phyloP scores from a whole-genome alignment of 2,113 vertebrate species.

The Theristicus caerulescens region DNA sequence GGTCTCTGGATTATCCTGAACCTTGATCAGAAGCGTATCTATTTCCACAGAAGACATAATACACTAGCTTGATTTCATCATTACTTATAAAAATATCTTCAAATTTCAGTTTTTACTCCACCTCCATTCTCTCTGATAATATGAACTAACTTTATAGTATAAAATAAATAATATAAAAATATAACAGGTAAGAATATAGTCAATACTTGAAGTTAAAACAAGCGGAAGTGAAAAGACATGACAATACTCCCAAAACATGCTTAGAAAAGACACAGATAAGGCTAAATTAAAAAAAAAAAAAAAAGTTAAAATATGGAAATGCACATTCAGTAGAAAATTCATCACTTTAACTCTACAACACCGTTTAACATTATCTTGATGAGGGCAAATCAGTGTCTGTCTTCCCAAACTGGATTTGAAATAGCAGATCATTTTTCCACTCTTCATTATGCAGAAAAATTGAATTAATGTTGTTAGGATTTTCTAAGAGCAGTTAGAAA shows the following conservation, averaged over 20 bases:
- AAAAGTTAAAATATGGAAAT: not conserved
- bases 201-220: not conserved
- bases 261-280: not conserved
- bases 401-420: not conserved
- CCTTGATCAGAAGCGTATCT: not conserved
- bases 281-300: not conserved
- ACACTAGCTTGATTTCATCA: not conserved
- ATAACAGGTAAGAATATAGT: not conserved
- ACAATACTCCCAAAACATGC: not conserved
- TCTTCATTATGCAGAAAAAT: slow-evolving; percentile 6
- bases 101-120: not conserved
- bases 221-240: not conserved
- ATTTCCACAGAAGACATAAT: not conserved
- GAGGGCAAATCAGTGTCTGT: not conserved
- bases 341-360: not conserved
- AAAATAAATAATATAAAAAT: not conserved
- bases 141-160: not conserved
- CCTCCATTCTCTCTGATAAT: not conserved
- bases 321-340: not conserved
- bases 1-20: not conserved
- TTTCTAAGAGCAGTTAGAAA: not conserved
- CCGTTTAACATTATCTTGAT: not conserved
- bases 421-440: not conserved
- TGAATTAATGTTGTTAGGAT: not conserved
- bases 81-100: not conserved